Evolutionary conservation across 1,140 invertebrate genomes (phyloP).

Genomic region (Melitaea cinxia): DNA sequence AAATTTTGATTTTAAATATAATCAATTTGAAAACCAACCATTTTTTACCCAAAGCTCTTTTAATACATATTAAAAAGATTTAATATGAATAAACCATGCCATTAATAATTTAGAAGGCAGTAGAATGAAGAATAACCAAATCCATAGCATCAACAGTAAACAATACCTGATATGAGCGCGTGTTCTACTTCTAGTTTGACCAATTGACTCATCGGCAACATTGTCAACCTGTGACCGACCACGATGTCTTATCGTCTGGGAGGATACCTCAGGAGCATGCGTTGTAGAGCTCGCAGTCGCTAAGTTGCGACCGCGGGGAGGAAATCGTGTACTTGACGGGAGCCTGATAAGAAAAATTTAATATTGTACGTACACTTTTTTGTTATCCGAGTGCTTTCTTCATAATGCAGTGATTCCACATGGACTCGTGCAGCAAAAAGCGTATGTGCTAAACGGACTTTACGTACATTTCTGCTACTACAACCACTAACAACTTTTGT

Average conservation of each 20-base stretch:
- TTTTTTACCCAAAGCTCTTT: neutral
- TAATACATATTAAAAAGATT: neutral
- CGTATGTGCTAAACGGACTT: slow-evolving; percentile 18
- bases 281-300: slow-evolving; percentile 68
- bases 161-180: slow-evolving; percentile 77
- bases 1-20: too few species aligned
- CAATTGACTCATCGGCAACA: slow-evolving; percentile 75
- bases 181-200: slow-evolving; percentile 75
- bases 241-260: slow-evolving; percentile 72
- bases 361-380: slow-evolving; percentile 47
- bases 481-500: slow-evolving; percentile 22
- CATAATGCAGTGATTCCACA: slow-evolving; percentile 39
- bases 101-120: neutral
- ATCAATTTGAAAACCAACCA: too few species aligned
- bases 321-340: slow-evolving; percentile 90
- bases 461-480: slow-evolving; percentile 26
- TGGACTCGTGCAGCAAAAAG: slow-evolving; percentile 26
- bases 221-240: slow-evolving; percentile 76
- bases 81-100: neutral
- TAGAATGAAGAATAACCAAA: neutral
- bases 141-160: neutral
- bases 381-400: slow-evolving; percentile 32
- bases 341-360: slow-evolving; percentile 79
- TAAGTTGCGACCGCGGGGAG: slow-evolving; percentile 86
- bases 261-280: slow-evolving; percentile 59